These are phyloP conservation scores for Artemia franciscana DNA, from an alignment of 1,140 invertebrate genomes.

Conservation along the genomic window DNA sequence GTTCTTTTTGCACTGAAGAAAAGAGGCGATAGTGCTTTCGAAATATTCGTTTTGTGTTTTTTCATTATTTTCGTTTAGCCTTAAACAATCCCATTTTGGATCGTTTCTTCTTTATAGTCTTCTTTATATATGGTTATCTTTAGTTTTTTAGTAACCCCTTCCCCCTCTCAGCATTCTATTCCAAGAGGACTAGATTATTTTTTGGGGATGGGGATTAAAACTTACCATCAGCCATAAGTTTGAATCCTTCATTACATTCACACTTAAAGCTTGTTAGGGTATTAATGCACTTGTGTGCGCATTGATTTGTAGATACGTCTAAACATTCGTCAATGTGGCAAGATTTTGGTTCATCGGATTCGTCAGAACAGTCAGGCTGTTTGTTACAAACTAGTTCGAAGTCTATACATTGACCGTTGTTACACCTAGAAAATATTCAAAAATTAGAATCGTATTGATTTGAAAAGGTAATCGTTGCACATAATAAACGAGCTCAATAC, in stretches of 20 bases:
- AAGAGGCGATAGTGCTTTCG: too few species aligned
- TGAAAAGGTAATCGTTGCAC: not conserved
- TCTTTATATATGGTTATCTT: too few species aligned
- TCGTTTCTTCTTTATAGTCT: too few species aligned
- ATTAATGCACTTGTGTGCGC: constrained; percentile 83
- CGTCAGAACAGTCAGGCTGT: constrained; percentile 69
- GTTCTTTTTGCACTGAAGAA: too few species aligned
- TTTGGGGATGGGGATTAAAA: too few species aligned
- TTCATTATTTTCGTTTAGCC: too few species aligned
- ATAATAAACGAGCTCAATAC: constrained; percentile 13
- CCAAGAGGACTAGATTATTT: too few species aligned
- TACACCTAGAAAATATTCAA: constrained; percentile 30
- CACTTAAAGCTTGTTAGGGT: constrained; percentile 77
- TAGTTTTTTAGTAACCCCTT: too few species aligned
- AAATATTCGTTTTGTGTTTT: too few species aligned
- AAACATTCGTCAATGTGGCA: constrained; percentile 85
- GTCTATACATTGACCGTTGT: constrained; percentile 65
- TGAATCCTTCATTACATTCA: constrained; percentile 77
- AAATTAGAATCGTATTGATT: not conserved
- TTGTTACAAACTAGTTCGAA: constrained; percentile 73
- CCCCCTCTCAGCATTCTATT: too few species aligned
- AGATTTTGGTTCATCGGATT: constrained; percentile 77
- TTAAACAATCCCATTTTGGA: too few species aligned
- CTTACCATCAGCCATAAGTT: constrained; percentile 8
- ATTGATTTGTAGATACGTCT: constrained; percentile 61